A percentile compares a stretch with the other conserved stretches of the same genome.
These are phyloP conservation scores for Drosophila lacicola DNA, from an alignment of 2,888 invertebrate genomes.

Conservation along the genomic window DNA sequence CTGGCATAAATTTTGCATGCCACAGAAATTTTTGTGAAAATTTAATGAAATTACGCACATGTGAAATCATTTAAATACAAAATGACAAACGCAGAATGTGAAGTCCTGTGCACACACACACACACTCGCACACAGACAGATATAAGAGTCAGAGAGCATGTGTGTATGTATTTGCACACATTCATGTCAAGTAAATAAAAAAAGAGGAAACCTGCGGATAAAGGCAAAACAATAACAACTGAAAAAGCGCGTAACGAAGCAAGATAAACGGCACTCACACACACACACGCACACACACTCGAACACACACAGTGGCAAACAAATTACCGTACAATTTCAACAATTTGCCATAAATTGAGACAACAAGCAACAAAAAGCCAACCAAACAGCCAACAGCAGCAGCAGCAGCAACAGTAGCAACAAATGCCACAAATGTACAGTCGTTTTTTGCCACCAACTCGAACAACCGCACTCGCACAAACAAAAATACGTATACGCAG, in stretches of 20 bases:
- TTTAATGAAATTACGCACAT: conserved; percentile 69
- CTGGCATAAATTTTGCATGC: conserved; percentile 66
- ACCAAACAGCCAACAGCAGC: conserved; percentile 21
- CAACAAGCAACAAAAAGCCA: conserved; percentile 76
- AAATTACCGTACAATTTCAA: conserved; percentile 75
- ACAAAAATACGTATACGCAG: conserved; percentile 28
- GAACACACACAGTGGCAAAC: conserved; percentile 35
- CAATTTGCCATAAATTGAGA: conserved; percentile 82
- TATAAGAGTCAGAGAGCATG: conserved; percentile 1
- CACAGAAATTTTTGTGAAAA: conserved; percentile 59
- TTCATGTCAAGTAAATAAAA: conserved; percentile 20
- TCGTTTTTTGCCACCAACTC: conserved; percentile 73
- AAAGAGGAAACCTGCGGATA: conserved; percentile 33
- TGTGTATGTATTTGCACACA: conserved; percentile 1
- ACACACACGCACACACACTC: conserved; percentile 17
- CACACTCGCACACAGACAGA: conserved; percentile 9
- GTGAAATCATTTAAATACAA: conserved; percentile 62
- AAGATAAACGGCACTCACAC: conserved; percentile 49
- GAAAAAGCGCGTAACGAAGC: conserved; percentile 56
- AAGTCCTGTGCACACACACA: conserved; percentile 13
- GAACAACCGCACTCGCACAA: conserved; percentile 35
- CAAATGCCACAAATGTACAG: conserved; percentile 77
- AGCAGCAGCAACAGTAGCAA: conserved; percentile 35
- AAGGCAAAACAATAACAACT: conserved; percentile 60
- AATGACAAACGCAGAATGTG: conserved; percentile 57